Percentiles rank a stretch among this genome's conserved stretches.
Evolutionary conservation across 2,113 vertebrate genomes (phyloP).

Genomic region (Hippocampus guttulatus): DNA sequence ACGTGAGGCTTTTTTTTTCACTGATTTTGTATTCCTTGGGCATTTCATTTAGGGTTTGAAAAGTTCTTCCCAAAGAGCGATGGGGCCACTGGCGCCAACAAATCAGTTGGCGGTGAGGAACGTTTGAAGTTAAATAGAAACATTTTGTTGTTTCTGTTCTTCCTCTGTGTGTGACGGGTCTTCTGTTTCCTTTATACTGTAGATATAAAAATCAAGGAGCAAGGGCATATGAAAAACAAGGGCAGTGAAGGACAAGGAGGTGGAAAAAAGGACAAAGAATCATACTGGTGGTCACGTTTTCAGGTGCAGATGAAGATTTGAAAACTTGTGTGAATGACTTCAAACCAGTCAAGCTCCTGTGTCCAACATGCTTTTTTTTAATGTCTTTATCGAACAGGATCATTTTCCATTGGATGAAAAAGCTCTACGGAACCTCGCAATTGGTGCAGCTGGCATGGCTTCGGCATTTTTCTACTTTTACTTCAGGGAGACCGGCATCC

Average conservation of each 20-base stretch:
- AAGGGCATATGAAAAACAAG: conserved; percentile 11
- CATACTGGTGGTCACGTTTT: conserved; percentile 62
- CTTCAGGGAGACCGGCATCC: conserved; percentile 65
- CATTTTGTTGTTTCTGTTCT: not conserved
- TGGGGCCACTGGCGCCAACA: conserved; percentile 35
- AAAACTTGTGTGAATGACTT: not conserved
- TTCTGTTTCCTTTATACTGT: conserved; percentile 15
- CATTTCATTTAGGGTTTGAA: conserved; percentile 68
- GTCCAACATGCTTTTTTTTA: not conserved
- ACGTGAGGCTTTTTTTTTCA: not conserved
- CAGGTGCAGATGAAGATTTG: conserved; percentile 37
- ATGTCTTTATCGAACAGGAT: conserved; percentile 49
- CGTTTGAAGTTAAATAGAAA: conserved; percentile 17
- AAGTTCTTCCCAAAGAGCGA: conserved; percentile 67
- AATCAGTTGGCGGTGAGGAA: conserved; percentile 38
- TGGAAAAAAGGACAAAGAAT: conserved; percentile 37
- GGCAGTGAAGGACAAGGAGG: conserved; percentile 22
- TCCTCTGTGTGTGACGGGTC: not conserved
- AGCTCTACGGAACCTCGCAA: conserved; percentile 47
- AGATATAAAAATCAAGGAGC: conserved; percentile 51
- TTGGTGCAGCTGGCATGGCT: conserved; percentile 59
- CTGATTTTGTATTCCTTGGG: conserved; percentile 1
- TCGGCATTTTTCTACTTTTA: conserved; percentile 67
- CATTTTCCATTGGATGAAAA: conserved; percentile 69
- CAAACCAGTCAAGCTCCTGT: not conserved